phyloP scores from a whole-genome alignment of 2,797 vertebrate genomes.

The Channa striata region DNA sequence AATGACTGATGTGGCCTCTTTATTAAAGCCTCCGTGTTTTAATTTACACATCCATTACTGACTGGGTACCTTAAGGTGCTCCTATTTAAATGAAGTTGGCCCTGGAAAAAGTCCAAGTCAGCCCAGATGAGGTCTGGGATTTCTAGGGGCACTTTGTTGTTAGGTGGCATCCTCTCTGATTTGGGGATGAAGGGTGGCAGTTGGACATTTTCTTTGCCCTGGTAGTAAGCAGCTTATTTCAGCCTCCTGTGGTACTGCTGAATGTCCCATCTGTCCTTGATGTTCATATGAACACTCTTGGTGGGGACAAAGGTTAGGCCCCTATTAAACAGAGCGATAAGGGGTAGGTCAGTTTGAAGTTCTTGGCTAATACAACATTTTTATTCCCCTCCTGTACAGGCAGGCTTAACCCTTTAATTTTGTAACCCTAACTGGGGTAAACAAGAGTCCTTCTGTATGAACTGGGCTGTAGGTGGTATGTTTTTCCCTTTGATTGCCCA shows the following conservation, averaged over 20 bases:
- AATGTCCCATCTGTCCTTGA: background rate
- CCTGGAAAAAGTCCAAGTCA: background rate
- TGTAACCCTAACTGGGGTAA: too few species aligned
- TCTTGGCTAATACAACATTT: background rate
- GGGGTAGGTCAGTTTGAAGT: background rate
- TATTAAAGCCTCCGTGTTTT: too few species aligned
- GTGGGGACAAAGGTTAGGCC: background rate
- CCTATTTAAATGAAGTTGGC: background rate
- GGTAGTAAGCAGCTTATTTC: background rate
- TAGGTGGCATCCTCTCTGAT: background rate
- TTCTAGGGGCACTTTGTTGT: too few species aligned
- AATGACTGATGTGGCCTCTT: too few species aligned
- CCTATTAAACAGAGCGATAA: too few species aligned
- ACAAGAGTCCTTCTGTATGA: too few species aligned
- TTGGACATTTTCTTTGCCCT: background rate
- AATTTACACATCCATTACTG: too few species aligned
- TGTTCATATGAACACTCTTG: background rate
- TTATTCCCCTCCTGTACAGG: background rate
- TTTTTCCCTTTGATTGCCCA: too few species aligned
- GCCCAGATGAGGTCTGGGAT: too few species aligned
- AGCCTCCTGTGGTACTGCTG: slow-evolving; percentile 1
- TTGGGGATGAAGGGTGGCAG: background rate
- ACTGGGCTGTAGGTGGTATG: too few species aligned
- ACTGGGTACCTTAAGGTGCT: too few species aligned
- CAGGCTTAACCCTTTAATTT: too few species aligned